phyloP scores from a whole-genome alignment of 2,888 invertebrate species.

The Phania funesta region DNA sequence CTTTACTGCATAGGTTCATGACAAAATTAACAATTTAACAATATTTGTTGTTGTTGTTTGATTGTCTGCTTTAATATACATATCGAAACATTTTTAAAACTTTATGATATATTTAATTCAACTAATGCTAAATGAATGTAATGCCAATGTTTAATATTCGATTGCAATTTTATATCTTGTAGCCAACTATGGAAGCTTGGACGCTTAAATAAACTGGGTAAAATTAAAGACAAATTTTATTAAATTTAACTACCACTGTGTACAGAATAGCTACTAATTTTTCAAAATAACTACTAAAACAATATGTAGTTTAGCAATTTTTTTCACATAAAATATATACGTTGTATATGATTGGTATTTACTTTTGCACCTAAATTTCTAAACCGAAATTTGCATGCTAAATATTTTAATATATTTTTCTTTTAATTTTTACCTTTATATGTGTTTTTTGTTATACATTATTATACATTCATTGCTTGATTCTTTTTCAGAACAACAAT shows the following conservation, averaged over 20 bases:
- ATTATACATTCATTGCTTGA: conserved; percentile 15
- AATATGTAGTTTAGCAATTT: not conserved
- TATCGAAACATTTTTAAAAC: no score
- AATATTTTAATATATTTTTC: not conserved
- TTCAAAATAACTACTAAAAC: not conserved
- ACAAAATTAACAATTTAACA: no score
- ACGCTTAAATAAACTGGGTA: conserved; percentile 81
- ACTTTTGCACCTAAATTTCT: not conserved
- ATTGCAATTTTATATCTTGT: conserved; percentile 75
- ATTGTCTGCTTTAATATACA: no score
- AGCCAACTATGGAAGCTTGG: conserved; percentile 81
- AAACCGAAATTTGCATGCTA: conserved; percentile 24
- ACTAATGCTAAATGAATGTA: conserved; percentile 52
- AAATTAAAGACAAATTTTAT: conserved; percentile 68
- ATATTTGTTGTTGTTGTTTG: no score
- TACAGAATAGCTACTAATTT: conserved; percentile 24
- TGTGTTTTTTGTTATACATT: not conserved
- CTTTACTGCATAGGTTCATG: no score
- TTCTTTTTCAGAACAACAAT: conserved; percentile 74
- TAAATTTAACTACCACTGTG: not conserved
- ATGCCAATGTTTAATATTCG: conserved; percentile 67
- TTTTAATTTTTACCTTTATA: not conserved
- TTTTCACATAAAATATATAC: not conserved
- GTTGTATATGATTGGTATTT: not conserved
- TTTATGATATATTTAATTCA: conserved; percentile 3